Evolutionary conservation across 1,140 invertebrate genomes (phyloP), one percentile per base, ranked within the genome.

Genomic region (Zophobas morio): DNA sequence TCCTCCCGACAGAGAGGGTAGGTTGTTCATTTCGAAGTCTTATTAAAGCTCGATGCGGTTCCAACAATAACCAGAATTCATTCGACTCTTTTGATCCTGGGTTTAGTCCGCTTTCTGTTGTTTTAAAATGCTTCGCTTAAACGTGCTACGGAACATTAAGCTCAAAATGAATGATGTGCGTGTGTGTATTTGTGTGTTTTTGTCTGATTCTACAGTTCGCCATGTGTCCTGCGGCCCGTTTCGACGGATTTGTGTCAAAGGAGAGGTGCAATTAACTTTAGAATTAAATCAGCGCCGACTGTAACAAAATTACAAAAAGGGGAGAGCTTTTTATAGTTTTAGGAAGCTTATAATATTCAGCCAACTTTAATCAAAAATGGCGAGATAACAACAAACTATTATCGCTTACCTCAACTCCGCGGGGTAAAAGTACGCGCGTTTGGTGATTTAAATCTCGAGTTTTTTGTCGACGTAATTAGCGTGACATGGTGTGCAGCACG

Each of bases 81-180:
- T 60, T 60, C 56, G 56, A 60, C 56, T 60, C 56, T 60, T 60
- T 60, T 60, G 56, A 60, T 60, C 56, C 56, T 39, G 35, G 56
- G 34, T 60, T 60, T 60, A 60, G 56, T 60, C 56, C 56, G 56
- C 56, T 60, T 60, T 60, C 56, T 60, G 56, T 60, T 60, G 56
- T 60, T 60, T 60, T 60, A 60, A 60, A 60, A 60, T 60, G 56
- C 56, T 60, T 60, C 56, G 56, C 56, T 60, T 60, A 60, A 60
- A 60, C 56, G 56, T 60, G 35, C 56, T 60, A 60, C 56, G 56
- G 56, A 60, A 60, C 56, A 60, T 60, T 60, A 60, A 60, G 56
- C 56, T 60, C 36, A 8, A 37, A 60, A 60, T 60, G 56, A 60
- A 60, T 60, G 56, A 60, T 60, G 56, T 60, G 56, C 56, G 56